Evolutionary conservation across 2,888 invertebrate species (phyloP).

Genomic region (Onchidella celtica): DNA sequence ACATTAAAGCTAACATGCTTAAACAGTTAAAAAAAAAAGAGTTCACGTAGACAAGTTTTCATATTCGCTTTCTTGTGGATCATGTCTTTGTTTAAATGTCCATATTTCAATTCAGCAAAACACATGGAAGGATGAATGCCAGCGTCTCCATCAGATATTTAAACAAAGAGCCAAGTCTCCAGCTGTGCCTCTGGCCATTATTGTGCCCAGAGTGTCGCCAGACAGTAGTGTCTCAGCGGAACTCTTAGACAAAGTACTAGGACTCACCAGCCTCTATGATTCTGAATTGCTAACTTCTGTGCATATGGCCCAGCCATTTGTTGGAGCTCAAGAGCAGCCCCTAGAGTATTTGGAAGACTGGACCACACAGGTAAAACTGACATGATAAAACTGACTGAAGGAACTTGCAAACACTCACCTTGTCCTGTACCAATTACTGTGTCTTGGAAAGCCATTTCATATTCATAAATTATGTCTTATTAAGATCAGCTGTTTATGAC

Average conservation of each 20-base stretch:
- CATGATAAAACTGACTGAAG: neutral
- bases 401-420: too few species aligned
- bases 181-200: constrained; percentile 67
- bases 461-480: too few species aligned
- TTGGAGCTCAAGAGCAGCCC: constrained; percentile 27
- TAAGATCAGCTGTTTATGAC: too few species aligned
- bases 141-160: constrained; percentile 62
- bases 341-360: constrained; percentile 32
- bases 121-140: constrained; percentile 62
- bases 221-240: neutral
- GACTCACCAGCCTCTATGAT: constrained; percentile 57
- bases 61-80: too few species aligned
- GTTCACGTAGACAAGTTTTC: too few species aligned
- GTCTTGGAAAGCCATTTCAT: too few species aligned
- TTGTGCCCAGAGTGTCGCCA: constrained; percentile 57
- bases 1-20: too few species aligned
- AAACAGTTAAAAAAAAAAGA: too few species aligned
- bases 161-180: constrained; percentile 63
- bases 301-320: constrained; percentile 53
- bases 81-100: too few species aligned
- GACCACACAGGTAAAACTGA: constrained; percentile 40
- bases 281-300: constrained; percentile 60
- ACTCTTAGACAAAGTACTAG: constrained; percentile 44
- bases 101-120: constrained; percentile 51
- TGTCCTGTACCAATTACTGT: too few species aligned